These are phyloP conservation scores for Tilapia sparmanii DNA, from an alignment of 2,113 vertebrate genomes.

Conservation along the genomic window DNA sequence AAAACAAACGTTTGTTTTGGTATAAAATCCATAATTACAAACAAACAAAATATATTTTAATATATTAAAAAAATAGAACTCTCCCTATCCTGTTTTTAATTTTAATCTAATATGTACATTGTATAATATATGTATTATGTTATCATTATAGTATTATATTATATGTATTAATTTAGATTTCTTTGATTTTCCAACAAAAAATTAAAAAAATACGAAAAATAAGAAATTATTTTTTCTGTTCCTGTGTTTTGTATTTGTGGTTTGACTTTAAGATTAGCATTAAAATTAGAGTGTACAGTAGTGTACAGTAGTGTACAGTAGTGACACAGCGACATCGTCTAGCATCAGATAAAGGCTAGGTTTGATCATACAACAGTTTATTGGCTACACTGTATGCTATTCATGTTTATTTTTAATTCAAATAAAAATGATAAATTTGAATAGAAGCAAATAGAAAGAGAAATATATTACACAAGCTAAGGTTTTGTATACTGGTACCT, in stretches of 20 bases:
- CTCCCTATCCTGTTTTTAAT: neutral
- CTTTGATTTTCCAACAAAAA: neutral
- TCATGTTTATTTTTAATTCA: neutral
- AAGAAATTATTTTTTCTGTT: neutral
- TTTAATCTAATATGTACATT: neutral
- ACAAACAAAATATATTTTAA: neutral
- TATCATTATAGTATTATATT: neutral
- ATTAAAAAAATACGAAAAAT: accelerated
- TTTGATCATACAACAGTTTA: neutral
- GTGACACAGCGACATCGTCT: neutral
- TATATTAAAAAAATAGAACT: neutral
- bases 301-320: neutral
- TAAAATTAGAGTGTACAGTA: neutral
- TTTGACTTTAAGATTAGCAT: neutral
- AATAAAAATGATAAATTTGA: neutral
- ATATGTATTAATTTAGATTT: neutral
- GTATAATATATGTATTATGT: neutral
- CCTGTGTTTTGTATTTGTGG: neutral
- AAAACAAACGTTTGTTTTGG: neutral
- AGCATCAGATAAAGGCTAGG: neutral
- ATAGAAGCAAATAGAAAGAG: neutral
- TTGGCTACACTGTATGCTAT: neutral
- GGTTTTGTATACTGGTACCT: neutral
- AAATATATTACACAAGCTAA: neutral
- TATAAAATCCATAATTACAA: neutral